Conservation (phyloP, 2,797 vertebrate genomes). For the Anguilla megastoma region DNA sequence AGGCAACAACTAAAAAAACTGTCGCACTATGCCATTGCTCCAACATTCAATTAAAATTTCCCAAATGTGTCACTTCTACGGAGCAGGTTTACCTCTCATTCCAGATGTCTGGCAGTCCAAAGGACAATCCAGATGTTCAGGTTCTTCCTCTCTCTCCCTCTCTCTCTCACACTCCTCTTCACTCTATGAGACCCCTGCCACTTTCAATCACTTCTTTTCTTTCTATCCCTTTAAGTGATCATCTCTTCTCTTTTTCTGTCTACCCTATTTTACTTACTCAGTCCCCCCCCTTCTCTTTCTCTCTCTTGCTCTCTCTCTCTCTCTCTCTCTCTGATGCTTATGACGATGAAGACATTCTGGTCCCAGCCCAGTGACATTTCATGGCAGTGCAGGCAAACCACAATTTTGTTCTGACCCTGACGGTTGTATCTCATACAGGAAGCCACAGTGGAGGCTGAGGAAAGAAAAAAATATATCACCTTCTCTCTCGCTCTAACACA, state of each 20-base stretch:
- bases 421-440: not conserved
- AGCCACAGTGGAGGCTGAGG: not conserved
- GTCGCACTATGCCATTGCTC: not conserved
- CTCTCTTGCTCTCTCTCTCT: not conserved
- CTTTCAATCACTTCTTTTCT: not conserved
- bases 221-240: not conserved
- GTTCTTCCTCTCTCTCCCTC: not conserved
- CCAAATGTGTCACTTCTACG: not conserved
- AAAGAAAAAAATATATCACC: not conserved
- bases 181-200: not conserved
- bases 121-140: not conserved
- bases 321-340: not conserved
- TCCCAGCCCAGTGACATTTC: slow-evolving; percentile 1
- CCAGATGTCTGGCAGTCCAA: not conserved
- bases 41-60: not conserved
- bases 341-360: not conserved
- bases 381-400: not conserved
- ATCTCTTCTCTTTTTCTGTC: not conserved
- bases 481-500: not conserved
- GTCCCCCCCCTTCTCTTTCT: not conserved
- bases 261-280: not conserved
- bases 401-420: not conserved
- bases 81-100: not conserved
- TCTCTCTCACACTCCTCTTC: not conserved
- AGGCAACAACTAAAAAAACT: not conserved